These are phyloP conservation scores for Malurus leucopterus DNA, from an alignment of 2,797 vertebrate species.

Conservation along the genomic window DNA sequence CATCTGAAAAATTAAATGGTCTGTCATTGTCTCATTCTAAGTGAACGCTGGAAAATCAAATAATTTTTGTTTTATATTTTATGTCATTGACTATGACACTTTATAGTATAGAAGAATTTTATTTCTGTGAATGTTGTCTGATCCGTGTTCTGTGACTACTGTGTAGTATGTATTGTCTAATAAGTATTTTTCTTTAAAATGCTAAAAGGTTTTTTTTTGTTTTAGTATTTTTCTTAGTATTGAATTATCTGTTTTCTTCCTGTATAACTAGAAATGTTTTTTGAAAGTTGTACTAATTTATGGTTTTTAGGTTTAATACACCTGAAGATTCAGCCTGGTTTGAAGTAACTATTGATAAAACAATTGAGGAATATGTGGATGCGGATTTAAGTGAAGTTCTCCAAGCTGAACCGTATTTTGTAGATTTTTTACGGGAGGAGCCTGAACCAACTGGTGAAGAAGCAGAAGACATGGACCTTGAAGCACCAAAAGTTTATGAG, in stretches of 20 bases:
- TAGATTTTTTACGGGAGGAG: slow-evolving; percentile 73
- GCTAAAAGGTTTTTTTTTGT: neutral
- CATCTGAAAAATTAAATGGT: neutral
- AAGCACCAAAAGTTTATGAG: slow-evolving; percentile 75
- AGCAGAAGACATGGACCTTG: slow-evolving; percentile 63
- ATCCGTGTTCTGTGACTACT: neutral
- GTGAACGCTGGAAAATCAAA: neutral
- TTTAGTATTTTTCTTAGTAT: neutral
- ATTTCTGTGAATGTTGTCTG: neutral
- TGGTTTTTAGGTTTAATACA: slow-evolving; percentile 68
- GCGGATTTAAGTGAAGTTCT: neutral
- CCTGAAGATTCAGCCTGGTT: slow-evolving; percentile 73
- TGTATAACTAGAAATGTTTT: neutral
- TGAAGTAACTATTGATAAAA: slow-evolving; percentile 40
- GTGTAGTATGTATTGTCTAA: neutral
- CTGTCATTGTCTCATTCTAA: neutral
- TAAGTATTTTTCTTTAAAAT: neutral
- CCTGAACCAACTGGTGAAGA: slow-evolving; percentile 75
- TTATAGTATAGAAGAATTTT: neutral
- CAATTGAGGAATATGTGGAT: slow-evolving; percentile 61
- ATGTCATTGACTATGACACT: neutral
- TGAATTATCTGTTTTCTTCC: neutral
- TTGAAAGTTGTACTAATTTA: neutral
- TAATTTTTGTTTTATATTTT: neutral
- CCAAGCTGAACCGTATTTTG: slow-evolving; percentile 69